A percentile compares a stretch with the other conserved stretches of the same genome.
Evolutionary conservation across 2,797 vertebrate species (phyloP).

Genomic region (Ctenopoma kingsleyae): DNA sequence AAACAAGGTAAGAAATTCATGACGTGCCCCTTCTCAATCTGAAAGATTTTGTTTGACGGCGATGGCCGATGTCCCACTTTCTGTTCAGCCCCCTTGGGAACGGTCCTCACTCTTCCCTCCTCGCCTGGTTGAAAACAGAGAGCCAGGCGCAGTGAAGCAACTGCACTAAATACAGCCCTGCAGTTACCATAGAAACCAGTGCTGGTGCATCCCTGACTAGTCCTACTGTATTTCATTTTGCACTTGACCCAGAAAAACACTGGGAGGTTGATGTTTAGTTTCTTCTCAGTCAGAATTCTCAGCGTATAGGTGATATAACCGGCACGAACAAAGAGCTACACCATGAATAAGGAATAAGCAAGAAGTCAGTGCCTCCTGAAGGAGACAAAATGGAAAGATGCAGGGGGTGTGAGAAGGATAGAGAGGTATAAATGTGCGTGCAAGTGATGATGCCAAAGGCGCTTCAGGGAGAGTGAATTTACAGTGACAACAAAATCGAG

Average conservation of each 20-base stretch:
- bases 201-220: conserved; percentile 76
- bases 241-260: conserved; percentile 85
- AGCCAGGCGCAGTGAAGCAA: conserved; percentile 74
- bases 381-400: conserved; percentile 34
- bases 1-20: conserved; percentile 58
- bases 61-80: conserved; percentile 82
- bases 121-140: conserved; percentile 73
- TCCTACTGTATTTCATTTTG: conserved; percentile 81
- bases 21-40: conserved; percentile 62
- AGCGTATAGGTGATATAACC: conserved; percentile 50
- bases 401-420: conserved; percentile 41
- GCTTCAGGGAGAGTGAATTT: conserved; percentile 67
- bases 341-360: conserved; percentile 31
- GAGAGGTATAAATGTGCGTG: conserved; percentile 35
- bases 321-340: conserved; percentile 33
- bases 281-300: conserved; percentile 62
- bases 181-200: conserved; percentile 85
- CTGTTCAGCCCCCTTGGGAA: conserved; percentile 73
- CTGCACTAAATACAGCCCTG: conserved; percentile 82
- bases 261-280: conserved; percentile 67
- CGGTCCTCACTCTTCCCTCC: conserved; percentile 73
- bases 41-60: conserved; percentile 72
- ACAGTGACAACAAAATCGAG: conserved; percentile 72
- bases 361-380: conserved; percentile 29
- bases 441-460: conserved; percentile 48